Base-by-base conservation (phyloP, 2,888 invertebrate genomes). In the Azorinus chamasolen region DNA sequence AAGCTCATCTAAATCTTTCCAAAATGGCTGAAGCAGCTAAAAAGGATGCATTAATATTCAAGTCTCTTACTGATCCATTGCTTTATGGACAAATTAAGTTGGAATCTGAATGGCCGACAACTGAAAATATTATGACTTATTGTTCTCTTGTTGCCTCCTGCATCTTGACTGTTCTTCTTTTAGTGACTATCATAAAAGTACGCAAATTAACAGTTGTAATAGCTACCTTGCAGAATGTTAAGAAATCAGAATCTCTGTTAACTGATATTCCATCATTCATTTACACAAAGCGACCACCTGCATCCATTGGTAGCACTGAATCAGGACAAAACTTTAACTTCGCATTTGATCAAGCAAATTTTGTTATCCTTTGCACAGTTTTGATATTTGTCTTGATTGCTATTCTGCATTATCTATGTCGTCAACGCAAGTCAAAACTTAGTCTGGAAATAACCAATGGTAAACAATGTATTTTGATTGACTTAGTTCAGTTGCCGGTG, bases 11-110 rank as follows among this genome's bases (percentile, higher is more conserved):
- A 14, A 69, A 50, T 37, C 37, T 78, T 25, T 10, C 63, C 18
- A 73, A 78, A 65, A 73, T 73, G 69, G 69, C 63, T 32, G 41
- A 69, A 41, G 61, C 58, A 16, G 55, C 73, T 25, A 78, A 69
- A 46, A 46, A 59, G 18, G 78, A 78, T 73, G 45, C 27, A 4
- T 18, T 46, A n/a, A 41, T 78, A 14, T 78, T 69, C 41, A 55
- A 78, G 32, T 61, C 62, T 10, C 37, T 77, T 46, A 57, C 62
- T 18, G 76, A 78, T 63, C 78, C 78, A 3, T 39, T 69, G 14
- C 18, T 78, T 37, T 59, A 69, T 46, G 63, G 63, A 50, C 46
- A 72, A 41, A 71, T 72, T 18, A 16, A 37, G 16, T 14, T 70
- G 16, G 16, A 76, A 4, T 20, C 48, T 22, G 18, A 39, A 14